Evolutionary conservation across 2,888 invertebrate species (phyloP), one percentile per base, ranked within the genome.

Genomic region (Campoletis raptor): DNA sequence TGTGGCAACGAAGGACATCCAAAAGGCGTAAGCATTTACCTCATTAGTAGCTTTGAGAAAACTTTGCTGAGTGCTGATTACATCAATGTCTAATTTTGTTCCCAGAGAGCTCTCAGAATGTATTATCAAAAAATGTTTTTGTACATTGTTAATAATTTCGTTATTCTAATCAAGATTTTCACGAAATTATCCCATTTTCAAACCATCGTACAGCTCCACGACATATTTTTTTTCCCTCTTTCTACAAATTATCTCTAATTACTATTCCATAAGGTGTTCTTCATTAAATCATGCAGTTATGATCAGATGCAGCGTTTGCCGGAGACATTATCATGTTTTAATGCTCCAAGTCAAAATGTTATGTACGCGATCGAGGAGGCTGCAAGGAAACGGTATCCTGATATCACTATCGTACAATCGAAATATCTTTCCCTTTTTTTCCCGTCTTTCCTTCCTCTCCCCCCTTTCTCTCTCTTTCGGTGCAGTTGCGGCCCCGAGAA

Each of bases 361-460:
- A 67, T n/a, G 40, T 61, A 36, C 18, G 10, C 24, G 18, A 36
- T 15, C 37, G 40, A 12, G n/a, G 67, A 84, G 73, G 37, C 80
- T 54, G 67, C 81, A n/a, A 61, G 66, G 24, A 85, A 72, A 66
- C 54, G 54, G 12, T 61, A 73, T 78, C 52, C 21, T 42, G 74
- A 64, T 85, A 83, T 52, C 76, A 83, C 76, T 82, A 76, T 83
- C 83, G 64, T 64, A 24, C 70, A 79, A 83, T 79, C 79, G 69
- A 74, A 40, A 85, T 74, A 48, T 69, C 45, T 69, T 78, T 36
- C 37, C 21, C 52, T 12, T 57, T 57, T 18, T 67, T 69, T 69
- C 24, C 76, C 67, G 24, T 45, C 67, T 45, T 45, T 57, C 18
- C 42, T 70, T 15, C 18, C 42, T 52, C 18, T 30, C 48, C 42